A percentile compares a stretch with the other conserved stretches of the same genome.
Evolutionary conservation across 2,797 vertebrate species (phyloP).

Genomic region (Syngnathus acus): DNA sequence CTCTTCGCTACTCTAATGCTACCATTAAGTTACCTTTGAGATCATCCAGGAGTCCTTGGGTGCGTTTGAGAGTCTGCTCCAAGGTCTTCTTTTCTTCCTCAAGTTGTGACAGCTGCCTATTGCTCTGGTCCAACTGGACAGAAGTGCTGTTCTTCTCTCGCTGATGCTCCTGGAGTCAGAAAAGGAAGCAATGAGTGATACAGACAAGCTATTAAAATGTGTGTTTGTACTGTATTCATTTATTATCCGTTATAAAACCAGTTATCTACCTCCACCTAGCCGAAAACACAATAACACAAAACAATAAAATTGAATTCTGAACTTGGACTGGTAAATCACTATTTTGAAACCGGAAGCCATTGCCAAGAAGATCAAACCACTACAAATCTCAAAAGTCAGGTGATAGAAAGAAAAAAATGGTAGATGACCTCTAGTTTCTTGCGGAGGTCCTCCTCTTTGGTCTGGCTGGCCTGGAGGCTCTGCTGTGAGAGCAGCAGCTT

Average conservation of each 20-base stretch:
- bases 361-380: no score
- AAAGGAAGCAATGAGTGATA: neutral
- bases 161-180: conserved; percentile 71
- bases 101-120: conserved; percentile 64
- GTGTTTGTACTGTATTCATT: neutral
- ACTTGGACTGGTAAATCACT: neutral
- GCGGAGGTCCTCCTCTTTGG: conserved; percentile 71
- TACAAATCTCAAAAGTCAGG: neutral
- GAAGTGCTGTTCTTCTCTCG: conserved; percentile 67
- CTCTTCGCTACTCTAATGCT: neutral
- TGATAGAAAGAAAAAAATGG: neutral
- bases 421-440: conserved; percentile 63
- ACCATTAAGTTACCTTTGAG: conserved; percentile 68
- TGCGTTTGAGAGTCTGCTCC: conserved; percentile 72
- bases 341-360: no score
- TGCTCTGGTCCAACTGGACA: conserved; percentile 73
- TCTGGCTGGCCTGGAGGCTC: conserved; percentile 62
- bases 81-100: conserved; percentile 73
- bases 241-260: neutral
- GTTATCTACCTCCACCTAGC: neutral
- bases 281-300: neutral
- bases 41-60: conserved; percentile 73
- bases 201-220: neutral
- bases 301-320: neutral
- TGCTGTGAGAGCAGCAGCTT: conserved; percentile 74